These are phyloP conservation scores for Zaprionus tsacasi DNA, from an alignment of 1,140 invertebrate genomes.

Conservation along the genomic window DNA sequence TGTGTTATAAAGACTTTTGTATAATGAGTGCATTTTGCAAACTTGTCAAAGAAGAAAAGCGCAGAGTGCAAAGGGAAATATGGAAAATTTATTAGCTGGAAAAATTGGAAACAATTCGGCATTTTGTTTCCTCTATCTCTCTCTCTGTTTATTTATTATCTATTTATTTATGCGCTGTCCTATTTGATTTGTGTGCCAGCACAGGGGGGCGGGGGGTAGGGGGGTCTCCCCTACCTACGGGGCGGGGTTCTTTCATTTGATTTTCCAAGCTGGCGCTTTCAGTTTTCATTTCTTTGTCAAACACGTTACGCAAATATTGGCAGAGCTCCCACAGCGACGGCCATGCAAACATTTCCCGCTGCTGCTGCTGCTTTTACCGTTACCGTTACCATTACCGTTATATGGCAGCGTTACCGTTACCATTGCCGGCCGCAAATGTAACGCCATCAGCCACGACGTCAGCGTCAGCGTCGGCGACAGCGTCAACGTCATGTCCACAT, in stretches of 20 bases:
- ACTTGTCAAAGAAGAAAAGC: not conserved
- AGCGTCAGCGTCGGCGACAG: not conserved
- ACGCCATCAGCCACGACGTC: not conserved
- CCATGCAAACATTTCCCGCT: conserved; percentile 70
- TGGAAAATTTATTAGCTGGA: not conserved
- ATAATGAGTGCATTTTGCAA: not conserved
- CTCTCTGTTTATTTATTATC: conserved; percentile 4
- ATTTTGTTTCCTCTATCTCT: not conserved
- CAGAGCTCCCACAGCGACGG: conserved; percentile 75
- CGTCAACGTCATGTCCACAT: conserved; percentile 21
- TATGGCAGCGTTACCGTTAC: conserved; percentile 25
- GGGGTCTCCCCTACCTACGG: not conserved
- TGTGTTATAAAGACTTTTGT: not conserved
- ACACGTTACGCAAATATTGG: conserved; percentile 83
- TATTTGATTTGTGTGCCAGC: conserved; percentile 36
- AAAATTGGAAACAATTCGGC: no score
- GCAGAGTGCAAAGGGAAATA: not conserved
- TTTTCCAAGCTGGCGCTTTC: conserved; percentile 82
- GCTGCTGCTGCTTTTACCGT: conserved; percentile 48
- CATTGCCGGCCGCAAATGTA: conserved; percentile 42
- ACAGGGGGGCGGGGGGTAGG: no score
- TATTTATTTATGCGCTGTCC: conserved; percentile 31
- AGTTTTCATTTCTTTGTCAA: conserved; percentile 83
- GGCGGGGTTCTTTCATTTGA: conserved; percentile 64
- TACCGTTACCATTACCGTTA: conserved; percentile 48